Evolutionary conservation across 1,140 invertebrate species (phyloP).

Genomic region (Pissodes strobi): DNA sequence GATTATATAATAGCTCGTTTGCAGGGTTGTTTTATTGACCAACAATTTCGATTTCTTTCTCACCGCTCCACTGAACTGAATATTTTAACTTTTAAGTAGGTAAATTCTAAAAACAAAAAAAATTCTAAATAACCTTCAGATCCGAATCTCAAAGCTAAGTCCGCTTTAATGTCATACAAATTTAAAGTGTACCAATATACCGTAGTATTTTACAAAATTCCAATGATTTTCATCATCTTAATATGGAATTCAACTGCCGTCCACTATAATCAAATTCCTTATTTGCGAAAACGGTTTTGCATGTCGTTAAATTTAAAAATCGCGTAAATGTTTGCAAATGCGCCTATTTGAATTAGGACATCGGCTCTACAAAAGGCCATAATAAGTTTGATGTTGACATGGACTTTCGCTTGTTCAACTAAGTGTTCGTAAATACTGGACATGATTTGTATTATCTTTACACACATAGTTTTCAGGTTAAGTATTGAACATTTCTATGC

Average conservation of each 20-base stretch:
- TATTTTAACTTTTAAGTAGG: too few relatives aligned
- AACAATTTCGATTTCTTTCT: too few relatives aligned
- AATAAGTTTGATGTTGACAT: slow-evolving; percentile 26
- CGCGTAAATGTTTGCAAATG: neutral
- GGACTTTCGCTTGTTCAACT: slow-evolving; percentile 33
- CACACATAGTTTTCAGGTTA: slow-evolving; percentile 16
- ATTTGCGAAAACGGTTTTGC: slow-evolving; percentile 22
- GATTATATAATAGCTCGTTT: too few relatives aligned
- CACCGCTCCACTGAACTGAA: too few relatives aligned
- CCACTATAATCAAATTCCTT: slow-evolving; percentile 12
- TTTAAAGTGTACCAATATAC: too few relatives aligned
- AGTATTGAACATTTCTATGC: neutral
- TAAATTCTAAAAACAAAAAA: too few relatives aligned
- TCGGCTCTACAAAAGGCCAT: slow-evolving; percentile 24
- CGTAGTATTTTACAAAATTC: too few relatives aligned
- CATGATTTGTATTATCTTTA: slow-evolving; percentile 21
- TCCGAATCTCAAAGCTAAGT: too few relatives aligned
- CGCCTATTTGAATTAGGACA: slow-evolving; percentile 28
- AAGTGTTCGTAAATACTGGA: slow-evolving; percentile 32
- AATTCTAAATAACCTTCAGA: too few relatives aligned
- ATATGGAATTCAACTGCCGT: slow-evolving; percentile 8
- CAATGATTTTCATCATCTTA: too few relatives aligned
- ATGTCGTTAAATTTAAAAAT: slow-evolving; percentile 1
- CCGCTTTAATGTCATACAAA: too few relatives aligned
- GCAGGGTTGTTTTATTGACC: too few relatives aligned